Evolutionary conservation across 2,113 vertebrate genomes (phyloP).

Genomic region (Lepus timidus): DNA sequence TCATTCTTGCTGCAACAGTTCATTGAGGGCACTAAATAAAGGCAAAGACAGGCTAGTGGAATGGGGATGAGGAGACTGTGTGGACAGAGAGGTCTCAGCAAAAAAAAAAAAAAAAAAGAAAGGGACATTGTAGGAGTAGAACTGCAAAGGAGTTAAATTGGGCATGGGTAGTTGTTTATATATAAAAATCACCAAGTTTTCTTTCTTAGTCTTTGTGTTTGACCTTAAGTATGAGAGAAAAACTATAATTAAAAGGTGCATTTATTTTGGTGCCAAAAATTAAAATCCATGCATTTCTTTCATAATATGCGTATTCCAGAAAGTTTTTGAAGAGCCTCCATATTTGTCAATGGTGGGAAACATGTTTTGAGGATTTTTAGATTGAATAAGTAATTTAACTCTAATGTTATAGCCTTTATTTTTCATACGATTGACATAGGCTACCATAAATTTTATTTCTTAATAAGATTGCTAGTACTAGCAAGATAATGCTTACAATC

Average conservation of each 20-base stretch:
- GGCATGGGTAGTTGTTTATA: background rate
- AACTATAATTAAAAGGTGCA: background rate
- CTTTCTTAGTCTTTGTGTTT: background rate
- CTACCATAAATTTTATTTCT: slow-evolving; percentile 22
- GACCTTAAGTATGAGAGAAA: too few species aligned
- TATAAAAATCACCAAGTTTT: background rate
- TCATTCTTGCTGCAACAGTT: background rate
- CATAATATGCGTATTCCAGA: too few species aligned
- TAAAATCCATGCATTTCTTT: too few species aligned
- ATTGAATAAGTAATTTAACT: background rate
- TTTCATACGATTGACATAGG: background rate
- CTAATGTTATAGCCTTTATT: background rate
- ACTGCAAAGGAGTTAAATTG: background rate
- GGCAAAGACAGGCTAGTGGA: background rate
- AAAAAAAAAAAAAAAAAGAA: background rate
- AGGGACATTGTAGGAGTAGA: background rate
- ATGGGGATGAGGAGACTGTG: background rate
- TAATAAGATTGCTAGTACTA: background rate
- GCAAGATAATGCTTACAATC: background rate
- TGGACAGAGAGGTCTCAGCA: background rate
- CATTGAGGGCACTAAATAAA: background rate
- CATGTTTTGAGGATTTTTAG: background rate
- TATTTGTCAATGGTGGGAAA: background rate
- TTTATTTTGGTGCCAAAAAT: too few species aligned
- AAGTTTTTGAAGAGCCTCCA: too few species aligned